Evolutionary conservation across 2,113 vertebrate species (phyloP).

Genomic region (Callipepla californica): DNA sequence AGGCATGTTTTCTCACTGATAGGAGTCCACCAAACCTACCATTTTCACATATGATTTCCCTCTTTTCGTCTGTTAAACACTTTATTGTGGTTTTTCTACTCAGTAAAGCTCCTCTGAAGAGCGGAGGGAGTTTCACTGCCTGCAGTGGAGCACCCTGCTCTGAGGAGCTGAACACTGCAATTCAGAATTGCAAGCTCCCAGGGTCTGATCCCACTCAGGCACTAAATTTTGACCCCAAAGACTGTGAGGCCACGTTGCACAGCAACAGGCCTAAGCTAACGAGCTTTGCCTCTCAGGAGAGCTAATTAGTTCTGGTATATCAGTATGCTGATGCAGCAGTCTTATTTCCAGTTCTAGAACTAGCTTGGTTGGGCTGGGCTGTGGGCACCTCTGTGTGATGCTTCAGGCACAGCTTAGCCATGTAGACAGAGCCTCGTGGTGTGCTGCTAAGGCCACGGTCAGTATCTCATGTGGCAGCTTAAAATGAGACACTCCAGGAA

Average conservation of each 20-base stretch:
- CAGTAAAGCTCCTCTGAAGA: background rate
- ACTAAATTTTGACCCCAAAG: background rate
- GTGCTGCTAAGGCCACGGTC: background rate
- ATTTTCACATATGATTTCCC: background rate
- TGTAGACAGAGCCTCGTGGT: background rate
- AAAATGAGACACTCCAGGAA: background rate
- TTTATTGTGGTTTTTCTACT: background rate
- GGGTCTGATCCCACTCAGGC: background rate
- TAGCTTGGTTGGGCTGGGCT: background rate
- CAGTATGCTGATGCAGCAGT: background rate
- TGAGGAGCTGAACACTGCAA: background rate
- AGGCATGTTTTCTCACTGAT: background rate
- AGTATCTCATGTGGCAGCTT: background rate
- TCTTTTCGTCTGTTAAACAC: background rate
- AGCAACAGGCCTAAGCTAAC: background rate
- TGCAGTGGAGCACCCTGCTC: background rate
- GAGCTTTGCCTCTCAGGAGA: slow-evolving; percentile 43
- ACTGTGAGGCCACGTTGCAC: background rate
- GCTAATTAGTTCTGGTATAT: slow-evolving; percentile 34
- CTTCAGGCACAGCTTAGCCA: background rate
- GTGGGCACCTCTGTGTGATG: background rate
- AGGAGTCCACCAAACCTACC: background rate
- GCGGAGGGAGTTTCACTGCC: background rate
- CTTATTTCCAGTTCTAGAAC: background rate
- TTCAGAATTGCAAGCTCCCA: background rate